These are phyloP conservation scores for Falco berigora DNA, from an alignment of 2,797 vertebrate species.

Conservation along the genomic window DNA sequence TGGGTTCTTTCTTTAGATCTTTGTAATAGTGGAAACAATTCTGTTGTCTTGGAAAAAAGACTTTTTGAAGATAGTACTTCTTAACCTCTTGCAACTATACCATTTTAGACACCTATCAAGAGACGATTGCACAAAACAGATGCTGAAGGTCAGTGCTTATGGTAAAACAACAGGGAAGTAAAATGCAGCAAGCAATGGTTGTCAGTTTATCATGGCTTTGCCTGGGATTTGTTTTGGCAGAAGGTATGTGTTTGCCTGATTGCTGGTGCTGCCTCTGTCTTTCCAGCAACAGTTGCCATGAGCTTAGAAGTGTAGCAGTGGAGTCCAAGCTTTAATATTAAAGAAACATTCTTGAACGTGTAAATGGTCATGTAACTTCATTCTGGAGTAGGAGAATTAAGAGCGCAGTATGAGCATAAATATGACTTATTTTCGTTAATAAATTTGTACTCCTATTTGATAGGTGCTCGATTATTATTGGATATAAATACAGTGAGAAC, in stretches of 20 bases:
- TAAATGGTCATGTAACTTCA: background rate
- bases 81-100: background rate
- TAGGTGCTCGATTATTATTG: background rate
- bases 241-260: background rate
- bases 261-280: background rate
- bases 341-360: background rate
- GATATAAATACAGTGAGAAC: background rate
- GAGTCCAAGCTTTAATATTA: background rate
- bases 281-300: accelerated
- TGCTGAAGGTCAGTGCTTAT: background rate
- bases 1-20: background rate
- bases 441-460: background rate
- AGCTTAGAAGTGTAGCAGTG: background rate
- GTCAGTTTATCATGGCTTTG: background rate
- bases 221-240: background rate
- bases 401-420: background rate
- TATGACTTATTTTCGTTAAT: background rate
- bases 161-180: background rate
- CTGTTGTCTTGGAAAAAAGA: background rate
- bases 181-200: background rate
- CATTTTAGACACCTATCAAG: background rate
- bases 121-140: background rate
- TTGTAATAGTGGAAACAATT: too few species aligned
- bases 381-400: background rate
- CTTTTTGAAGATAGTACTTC: background rate